Conservation (phyloP, 2,797 vertebrate species). For the Morus bassanus region DNA sequence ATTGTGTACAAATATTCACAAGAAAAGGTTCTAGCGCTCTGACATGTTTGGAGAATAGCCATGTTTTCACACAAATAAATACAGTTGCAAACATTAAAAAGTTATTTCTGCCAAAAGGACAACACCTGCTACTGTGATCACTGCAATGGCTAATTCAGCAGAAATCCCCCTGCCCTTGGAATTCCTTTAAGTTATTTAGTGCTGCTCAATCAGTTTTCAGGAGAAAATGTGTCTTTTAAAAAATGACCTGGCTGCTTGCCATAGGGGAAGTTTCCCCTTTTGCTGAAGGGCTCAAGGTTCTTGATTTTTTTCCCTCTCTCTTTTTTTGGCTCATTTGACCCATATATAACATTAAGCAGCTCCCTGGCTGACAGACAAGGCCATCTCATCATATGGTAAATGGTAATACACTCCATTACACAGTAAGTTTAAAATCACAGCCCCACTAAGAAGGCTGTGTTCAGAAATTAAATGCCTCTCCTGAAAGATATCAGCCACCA, state of each 20-base stretch:
- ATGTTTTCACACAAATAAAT: not conserved
- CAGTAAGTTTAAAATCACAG: conserved; percentile 74
- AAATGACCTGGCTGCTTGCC: not conserved
- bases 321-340: conserved; percentile 75
- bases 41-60: not conserved
- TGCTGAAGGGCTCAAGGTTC: conserved; percentile 5
- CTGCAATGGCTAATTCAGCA: not conserved
- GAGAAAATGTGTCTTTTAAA: conserved; percentile 16
- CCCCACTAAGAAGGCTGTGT: conserved; percentile 49
- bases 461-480: conserved; percentile 60
- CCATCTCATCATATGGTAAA: conserved; percentile 75
- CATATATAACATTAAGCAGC: conserved; percentile 73
- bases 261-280: conserved; percentile 16
- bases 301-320: not conserved
- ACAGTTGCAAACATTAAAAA: not conserved
- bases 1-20: not conserved
- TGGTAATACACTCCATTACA: conserved; percentile 73
- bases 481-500: conserved; percentile 43
- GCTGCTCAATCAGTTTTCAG: conserved; percentile 40
- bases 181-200: conserved; percentile 30
- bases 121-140: not conserved
- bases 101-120: not conserved
- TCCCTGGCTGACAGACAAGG: conserved; percentile 70
- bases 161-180: conserved; percentile 8
- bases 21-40: not conserved